Evolutionary conservation across 2,797 vertebrate species (phyloP), one percentile per base, ranked within the genome.

Genomic region (Spinus pinus): DNA sequence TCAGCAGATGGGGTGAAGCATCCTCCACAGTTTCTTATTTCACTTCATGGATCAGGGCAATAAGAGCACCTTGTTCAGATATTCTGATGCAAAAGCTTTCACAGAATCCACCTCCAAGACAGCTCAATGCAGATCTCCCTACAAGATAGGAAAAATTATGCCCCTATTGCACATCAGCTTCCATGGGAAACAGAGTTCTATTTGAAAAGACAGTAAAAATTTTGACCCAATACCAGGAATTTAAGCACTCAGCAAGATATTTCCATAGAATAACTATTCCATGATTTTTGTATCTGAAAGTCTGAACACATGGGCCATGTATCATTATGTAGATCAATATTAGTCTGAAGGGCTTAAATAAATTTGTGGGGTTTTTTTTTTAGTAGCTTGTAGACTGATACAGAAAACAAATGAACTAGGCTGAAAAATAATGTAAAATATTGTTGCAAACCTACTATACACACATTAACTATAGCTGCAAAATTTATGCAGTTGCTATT

Each of bases 361-460:
- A 31, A 6, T 39, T 1, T 39, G 19, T 4, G 5, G 3, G 7
- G 7, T 4, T 57, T 7, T 0, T 7, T 0, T 49, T 77, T 44
- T 28, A 89, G 11, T 17, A 75, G 1, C 10, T 65, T 65, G 24
- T 53, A 72, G 85, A 53, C 2, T 30, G 21, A 49, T 5, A 2
- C 24, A 60, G 27, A 39, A 89, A 89, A 81, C 1, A 67, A 84
- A 72, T 57, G 0, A 75, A 39, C 8, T 65, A 72, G 13, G 2
- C 7, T 13, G 9, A 53, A 75, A 75, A 5, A 6, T 2, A 2
- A 33, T 12, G 5, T 51, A 37, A 91, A 75, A 56, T 71, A 44
- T 24, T 60, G 31, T 35, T 14, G 16, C 33, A 65, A 56, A 53
- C 14, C n/a, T 67, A 37, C 30, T 51, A 31, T 27, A 18, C 2